phyloP scores from a whole-genome alignment of 2,797 vertebrate genomes.

The Sebastes baramenuke region DNA sequence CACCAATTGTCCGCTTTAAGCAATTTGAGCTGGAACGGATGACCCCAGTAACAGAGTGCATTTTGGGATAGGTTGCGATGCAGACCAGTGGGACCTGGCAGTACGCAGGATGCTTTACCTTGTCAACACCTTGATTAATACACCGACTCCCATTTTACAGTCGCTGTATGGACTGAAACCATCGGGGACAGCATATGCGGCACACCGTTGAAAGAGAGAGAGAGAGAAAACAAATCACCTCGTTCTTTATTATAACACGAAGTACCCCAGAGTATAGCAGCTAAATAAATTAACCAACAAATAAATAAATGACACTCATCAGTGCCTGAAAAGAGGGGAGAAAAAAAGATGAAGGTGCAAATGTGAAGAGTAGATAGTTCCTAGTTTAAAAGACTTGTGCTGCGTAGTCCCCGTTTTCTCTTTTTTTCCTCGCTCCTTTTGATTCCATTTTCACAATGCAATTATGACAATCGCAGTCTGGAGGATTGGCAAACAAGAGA shows the following conservation, averaged over 20 bases:
- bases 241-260: conserved; percentile 74
- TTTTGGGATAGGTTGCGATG: conserved; percentile 54
- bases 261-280: conserved; percentile 70
- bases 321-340: conserved; percentile 44
- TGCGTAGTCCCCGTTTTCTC: conserved; percentile 2
- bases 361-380: conserved; percentile 54
- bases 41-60: conserved; percentile 33
- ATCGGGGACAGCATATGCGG: conserved; percentile 70
- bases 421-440: conserved; percentile 46
- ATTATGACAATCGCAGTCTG: conserved; percentile 78
- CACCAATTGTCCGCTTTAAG: conserved; percentile 18
- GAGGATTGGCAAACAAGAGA: conserved; percentile 66
- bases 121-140: conserved; percentile 85
- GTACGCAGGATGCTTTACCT: conserved; percentile 59
- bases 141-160: conserved; percentile 65
- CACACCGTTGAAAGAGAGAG: conserved; percentile 51
- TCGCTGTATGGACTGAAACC: conserved; percentile 66
- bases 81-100: conserved; percentile 65
- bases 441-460: conserved; percentile 60
- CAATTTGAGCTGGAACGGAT: conserved; percentile 13
- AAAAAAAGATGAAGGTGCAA: conserved; percentile 37
- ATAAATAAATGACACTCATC: conserved; percentile 80
- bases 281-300: conserved; percentile 81
- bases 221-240: conserved; percentile 71
- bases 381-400: conserved; percentile 55